Evolutionary conservation across 2,888 invertebrate genomes (phyloP).

Genomic region (Limnephilus marmoratus): DNA sequence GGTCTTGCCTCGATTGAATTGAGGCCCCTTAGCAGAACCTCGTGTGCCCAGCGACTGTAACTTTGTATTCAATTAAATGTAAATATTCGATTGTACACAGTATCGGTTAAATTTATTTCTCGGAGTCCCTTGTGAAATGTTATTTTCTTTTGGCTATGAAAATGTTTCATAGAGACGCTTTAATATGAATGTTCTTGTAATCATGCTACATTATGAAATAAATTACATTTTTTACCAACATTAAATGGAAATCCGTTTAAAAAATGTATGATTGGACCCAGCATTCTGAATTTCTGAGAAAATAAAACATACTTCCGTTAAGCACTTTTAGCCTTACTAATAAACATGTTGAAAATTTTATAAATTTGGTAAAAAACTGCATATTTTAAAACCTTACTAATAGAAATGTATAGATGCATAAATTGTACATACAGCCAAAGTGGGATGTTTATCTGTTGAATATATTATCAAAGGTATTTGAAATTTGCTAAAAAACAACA

Average conservation of each 20-base stretch:
- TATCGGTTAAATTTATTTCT: neutral
- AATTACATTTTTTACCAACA: neutral
- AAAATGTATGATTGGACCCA: neutral
- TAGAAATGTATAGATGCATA: no score
- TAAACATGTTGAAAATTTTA: no score
- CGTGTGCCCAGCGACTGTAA: neutral
- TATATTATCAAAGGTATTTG: no score
- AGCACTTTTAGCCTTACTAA: no score
- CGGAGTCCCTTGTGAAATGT: neutral
- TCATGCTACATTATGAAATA: neutral
- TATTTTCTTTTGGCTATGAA: neutral
- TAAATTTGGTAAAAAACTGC: no score
- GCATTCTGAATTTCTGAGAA: no score
- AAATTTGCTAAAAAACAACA: no score
- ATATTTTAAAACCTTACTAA: no score
- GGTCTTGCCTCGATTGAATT: conserved; percentile 61
- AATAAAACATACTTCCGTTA: no score
- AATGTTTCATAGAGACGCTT: neutral
- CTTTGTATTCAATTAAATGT: neutral
- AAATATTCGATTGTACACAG: conserved; percentile 14
- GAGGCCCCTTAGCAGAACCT: conserved; percentile 20
- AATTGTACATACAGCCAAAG: no score
- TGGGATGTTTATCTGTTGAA: no score
- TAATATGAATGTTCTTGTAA: neutral
- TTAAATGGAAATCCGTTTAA: neutral